A percentile compares a stretch with the other conserved stretches of the same genome.
These are phyloP conservation scores for Carassius gibelio DNA, from an alignment of 2,113 vertebrate genomes.

Conservation along the genomic window DNA sequence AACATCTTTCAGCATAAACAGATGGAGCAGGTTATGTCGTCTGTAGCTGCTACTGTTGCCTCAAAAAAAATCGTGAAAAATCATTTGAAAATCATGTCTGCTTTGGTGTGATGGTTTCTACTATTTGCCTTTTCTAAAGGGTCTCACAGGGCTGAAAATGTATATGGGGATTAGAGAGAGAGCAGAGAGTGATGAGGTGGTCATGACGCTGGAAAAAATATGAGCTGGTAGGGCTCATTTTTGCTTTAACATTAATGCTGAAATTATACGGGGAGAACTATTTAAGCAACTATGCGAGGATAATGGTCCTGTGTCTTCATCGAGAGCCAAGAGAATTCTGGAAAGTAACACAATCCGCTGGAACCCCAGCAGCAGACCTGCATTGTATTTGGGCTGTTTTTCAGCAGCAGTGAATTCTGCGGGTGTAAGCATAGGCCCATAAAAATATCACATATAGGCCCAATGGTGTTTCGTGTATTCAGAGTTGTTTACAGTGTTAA, in stretches of 20 bases:
- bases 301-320: conserved; percentile 49
- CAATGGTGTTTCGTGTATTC: too few species aligned
- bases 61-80: neutral
- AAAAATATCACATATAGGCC: conserved; percentile 50
- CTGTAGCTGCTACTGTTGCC: neutral
- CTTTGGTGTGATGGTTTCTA: conserved; percentile 20
- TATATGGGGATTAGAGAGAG: conserved; percentile 9
- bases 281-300: conserved; percentile 49
- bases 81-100: conserved; percentile 38
- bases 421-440: conserved; percentile 51
- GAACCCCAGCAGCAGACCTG: conserved; percentile 51
- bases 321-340: conserved; percentile 49
- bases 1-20: neutral
- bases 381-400: conserved; percentile 42
- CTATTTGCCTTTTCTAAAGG: conserved; percentile 18
- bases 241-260: conserved; percentile 50
- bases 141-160: conserved; percentile 4
- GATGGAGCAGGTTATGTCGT: neutral
- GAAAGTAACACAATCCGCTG: conserved; percentile 56
- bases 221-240: conserved; percentile 46
- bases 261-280: conserved; percentile 50
- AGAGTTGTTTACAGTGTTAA: too few species aligned
- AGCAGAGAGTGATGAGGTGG: conserved; percentile 43
- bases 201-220: conserved; percentile 42
- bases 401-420: conserved; percentile 49